Evolutionary conservation across 2,797 vertebrate species (phyloP), one percentile per base, ranked within the genome.

Genomic region (Choloepus didactylus): DNA sequence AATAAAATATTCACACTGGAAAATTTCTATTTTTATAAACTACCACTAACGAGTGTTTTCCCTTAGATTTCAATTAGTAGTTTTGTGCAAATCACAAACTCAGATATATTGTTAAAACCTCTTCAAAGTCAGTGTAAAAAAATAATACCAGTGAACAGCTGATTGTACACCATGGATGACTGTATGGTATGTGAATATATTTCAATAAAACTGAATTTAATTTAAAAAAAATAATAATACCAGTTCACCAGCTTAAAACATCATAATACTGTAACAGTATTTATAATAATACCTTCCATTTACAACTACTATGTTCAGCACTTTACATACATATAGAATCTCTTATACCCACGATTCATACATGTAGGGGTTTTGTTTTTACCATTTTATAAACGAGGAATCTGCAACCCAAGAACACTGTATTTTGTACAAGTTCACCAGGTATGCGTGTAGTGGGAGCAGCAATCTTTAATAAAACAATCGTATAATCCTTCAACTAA

Each of bases 1-100:
- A 92, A 83, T 2, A 86, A 95, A 90, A 87, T 91, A 60, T 95
- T 86, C 21, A 56, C 31, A 56, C 31, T 84, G 27, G 27, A 91
- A 86, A 92, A 60, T 25, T 16, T 93, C 0, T 25, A 73, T 73
- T 66, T 85, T 69, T 64, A 82, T 86, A 69, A 95, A 83, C 29
- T 79, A 15, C 10, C 46, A 83, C n/a, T 89, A 31, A 31, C 41
- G 35, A 38, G 12, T 38, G 46, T 31, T 49, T 96, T 93, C 81
- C 41, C 46, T 51, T 67, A 41, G 6, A 72, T 85, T 95, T 91
- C 31, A 59, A 69, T 89, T 77, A 85, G 27, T 49, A 89, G 35
- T 56, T 79, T 0, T 62, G 70, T 15, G 3, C 16, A 81, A 94
- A 93, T 44, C 76, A 49, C 25, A 76, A 88, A 72, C 4, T 70